Conservation (phyloP, 2,797 vertebrate genomes). For the Brotogeris chrysoptera region DNA sequence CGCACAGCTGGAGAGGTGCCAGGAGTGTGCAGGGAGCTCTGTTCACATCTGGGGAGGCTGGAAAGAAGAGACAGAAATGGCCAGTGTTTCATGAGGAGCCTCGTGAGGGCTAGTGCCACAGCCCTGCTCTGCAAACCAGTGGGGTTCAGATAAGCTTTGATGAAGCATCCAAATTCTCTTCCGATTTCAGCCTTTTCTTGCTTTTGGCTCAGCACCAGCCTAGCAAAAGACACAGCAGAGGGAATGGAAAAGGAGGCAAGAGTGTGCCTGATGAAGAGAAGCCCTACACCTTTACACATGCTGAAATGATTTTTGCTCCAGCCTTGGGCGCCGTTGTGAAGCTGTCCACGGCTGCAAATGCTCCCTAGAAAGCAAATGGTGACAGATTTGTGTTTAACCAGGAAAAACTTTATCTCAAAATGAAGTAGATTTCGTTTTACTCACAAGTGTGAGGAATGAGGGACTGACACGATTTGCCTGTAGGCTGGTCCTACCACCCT, state of each 20-base stretch:
- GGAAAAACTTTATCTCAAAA: background rate
- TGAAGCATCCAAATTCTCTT: background rate
- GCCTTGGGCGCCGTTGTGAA: background rate
- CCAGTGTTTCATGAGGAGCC: background rate
- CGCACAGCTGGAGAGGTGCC: background rate
- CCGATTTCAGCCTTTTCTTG: background rate
- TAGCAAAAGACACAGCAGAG: background rate
- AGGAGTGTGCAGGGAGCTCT: background rate
- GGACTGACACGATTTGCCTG: background rate
- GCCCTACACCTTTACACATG: background rate
- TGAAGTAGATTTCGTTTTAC: background rate
- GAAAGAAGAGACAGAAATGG: background rate
- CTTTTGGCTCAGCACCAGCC: background rate
- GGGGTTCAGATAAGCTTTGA: background rate
- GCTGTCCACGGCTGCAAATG: background rate
- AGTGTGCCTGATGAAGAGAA: background rate
- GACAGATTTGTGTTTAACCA: background rate
- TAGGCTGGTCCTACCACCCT: background rate
- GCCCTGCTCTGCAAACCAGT: background rate
- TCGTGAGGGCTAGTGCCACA: fast-evolving
- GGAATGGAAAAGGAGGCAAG: background rate
- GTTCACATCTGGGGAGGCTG: background rate
- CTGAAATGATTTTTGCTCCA: background rate
- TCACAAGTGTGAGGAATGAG: background rate
- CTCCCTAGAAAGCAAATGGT: background rate